A percentile compares a stretch with the other conserved stretches of the same genome.
Conservation (phyloP, 1,140 invertebrate genomes). For the Aphaenogaster floridana region DNA sequence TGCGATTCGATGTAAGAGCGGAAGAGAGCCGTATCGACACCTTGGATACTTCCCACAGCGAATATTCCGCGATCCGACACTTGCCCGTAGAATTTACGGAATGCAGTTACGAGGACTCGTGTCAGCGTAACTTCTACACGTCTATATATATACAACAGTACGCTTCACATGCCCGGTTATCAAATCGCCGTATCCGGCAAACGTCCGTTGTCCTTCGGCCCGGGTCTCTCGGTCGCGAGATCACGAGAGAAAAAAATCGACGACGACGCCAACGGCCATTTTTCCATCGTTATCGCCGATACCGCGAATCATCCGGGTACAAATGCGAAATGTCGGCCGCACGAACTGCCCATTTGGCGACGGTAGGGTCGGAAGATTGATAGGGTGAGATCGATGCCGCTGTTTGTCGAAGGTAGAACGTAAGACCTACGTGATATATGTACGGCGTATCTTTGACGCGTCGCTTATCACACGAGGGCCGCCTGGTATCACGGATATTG, state of each 20-base stretch:
- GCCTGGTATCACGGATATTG: slow-evolving; percentile 12
- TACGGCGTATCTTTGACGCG: slow-evolving; percentile 13
- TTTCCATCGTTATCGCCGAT: not conserved
- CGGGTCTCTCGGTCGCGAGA: not conserved
- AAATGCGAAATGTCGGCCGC: slow-evolving; percentile 17
- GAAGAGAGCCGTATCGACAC: not conserved
- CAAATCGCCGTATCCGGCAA: slow-evolving; percentile 28
- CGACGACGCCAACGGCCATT: not conserved
- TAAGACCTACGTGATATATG: slow-evolving; percentile 16
- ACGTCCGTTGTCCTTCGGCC: slow-evolving; percentile 36
- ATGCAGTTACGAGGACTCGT: slow-evolving; percentile 17
- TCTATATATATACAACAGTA: not conserved
- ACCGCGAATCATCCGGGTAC: not conserved
- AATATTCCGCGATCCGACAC: slow-evolving; percentile 6
- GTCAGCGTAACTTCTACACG: not conserved
- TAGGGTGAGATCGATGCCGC: slow-evolving; percentile 1
- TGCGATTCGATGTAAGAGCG: not conserved
- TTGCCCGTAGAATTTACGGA: slow-evolving; percentile 24
- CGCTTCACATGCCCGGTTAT: slow-evolving; percentile 28
- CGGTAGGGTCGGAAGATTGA: not conserved
- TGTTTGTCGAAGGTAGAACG: slow-evolving; percentile 39
- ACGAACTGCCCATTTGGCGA: not conserved
- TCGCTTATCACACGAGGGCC: slow-evolving; percentile 14
- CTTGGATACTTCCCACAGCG: not conserved
- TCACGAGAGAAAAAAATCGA: not conserved